Conservation (phyloP, 2,888 invertebrate genomes). For the Bursaphelenchus okinawaensis region DNA sequence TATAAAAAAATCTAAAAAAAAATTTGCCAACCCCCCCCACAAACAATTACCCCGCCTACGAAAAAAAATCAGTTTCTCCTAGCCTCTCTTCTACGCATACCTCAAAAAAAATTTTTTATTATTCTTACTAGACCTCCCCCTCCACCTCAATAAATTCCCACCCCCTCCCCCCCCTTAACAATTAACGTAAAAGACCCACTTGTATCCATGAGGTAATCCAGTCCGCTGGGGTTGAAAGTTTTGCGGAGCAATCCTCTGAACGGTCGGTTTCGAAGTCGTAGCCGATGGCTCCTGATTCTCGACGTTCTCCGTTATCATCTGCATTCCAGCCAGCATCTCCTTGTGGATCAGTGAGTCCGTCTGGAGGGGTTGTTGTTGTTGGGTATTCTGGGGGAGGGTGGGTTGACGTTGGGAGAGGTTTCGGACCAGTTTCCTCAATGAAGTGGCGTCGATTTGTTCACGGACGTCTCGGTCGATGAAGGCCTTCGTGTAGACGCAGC, state of each 20-base stretch:
- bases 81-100: no score
- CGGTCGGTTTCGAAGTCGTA: background rate
- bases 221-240: constrained; percentile 25
- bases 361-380: no score
- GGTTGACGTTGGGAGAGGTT: constrained; percentile 34
- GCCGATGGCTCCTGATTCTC: background rate
- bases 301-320: background rate
- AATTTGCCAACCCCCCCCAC: background rate
- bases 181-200: constrained; percentile 21
- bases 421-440: constrained; percentile 38
- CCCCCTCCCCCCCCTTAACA: background rate
- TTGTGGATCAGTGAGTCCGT: constrained; percentile 7
- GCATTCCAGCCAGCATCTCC: constrained; percentile 5
- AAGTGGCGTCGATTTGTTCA: constrained; percentile 36
- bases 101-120: background rate
- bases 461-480: constrained; percentile 41
- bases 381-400: constrained; percentile 11
- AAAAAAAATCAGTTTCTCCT: background rate
- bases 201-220: constrained; percentile 21
- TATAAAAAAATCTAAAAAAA: background rate
- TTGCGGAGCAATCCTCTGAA: constrained; percentile 12
- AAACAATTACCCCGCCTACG: background rate
- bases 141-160: background rate
- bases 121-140: background rate
- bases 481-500: constrained; percentile 43